Conservation (phyloP, 2,888 invertebrate species). For the Oxytorus armatus region DNA sequence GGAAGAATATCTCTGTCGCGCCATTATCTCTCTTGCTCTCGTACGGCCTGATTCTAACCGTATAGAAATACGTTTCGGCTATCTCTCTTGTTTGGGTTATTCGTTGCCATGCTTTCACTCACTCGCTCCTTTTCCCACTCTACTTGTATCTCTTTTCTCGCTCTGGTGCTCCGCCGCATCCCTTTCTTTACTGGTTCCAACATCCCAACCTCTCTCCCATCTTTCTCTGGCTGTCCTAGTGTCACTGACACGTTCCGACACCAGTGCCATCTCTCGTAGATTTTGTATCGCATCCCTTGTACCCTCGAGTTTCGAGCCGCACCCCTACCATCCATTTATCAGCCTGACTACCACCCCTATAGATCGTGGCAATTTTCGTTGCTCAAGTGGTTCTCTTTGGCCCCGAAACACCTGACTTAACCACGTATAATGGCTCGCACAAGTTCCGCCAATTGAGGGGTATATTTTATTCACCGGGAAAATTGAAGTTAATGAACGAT, state of each 20-base stretch:
- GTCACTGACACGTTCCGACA: conserved; percentile 55
- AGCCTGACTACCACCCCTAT: conserved; percentile 34
- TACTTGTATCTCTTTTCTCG: conserved; percentile 47
- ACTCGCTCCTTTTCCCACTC: conserved; percentile 9
- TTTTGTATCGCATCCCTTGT: conserved; percentile 46
- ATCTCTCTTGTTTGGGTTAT: conserved; percentile 10
- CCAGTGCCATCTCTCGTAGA: conserved; percentile 64
- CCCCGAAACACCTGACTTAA: conserved; percentile 49
- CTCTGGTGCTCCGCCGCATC: conserved; percentile 29
- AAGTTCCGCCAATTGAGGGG: conserved; percentile 18
- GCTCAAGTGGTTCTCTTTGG: conserved; percentile 40
- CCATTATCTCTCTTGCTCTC: conserved; percentile 67
- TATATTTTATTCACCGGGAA: conserved; percentile 41
- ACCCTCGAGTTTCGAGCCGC: conserved; percentile 16
- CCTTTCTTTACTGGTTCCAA: conserved; percentile 35
- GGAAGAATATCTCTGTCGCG: conserved; percentile 64
- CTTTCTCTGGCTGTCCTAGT: background rate
- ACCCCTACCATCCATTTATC: conserved; percentile 27
- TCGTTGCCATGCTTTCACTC: conserved; percentile 37
- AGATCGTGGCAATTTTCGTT: conserved; percentile 49
- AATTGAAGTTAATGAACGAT: conserved; percentile 35
- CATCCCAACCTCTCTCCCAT: conserved; percentile 25
- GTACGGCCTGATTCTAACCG: conserved; percentile 48
- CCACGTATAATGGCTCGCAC: conserved; percentile 9
- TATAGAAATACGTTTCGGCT: conserved; percentile 34